phyloP scores from a whole-genome alignment of 2,113 vertebrate species.

The Psephotus haematonotus region DNA sequence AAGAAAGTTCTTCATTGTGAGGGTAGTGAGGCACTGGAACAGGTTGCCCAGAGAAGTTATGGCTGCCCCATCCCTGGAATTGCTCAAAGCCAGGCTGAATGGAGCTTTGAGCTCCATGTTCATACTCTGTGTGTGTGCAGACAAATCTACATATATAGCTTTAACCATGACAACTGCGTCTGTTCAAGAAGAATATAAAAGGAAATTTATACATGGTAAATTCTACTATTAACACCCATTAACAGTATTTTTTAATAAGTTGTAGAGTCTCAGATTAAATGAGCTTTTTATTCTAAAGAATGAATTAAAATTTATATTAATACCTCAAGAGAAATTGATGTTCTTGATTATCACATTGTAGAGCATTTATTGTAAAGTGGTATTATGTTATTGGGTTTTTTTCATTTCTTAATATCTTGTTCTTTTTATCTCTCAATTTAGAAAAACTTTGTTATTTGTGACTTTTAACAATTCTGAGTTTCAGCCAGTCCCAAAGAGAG shows the following conservation, averaged over 20 bases:
- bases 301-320: neutral
- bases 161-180: neutral
- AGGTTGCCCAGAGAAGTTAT: neutral
- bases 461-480: neutral
- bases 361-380: rapidly evolving
- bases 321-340: neutral
- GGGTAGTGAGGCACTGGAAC: neutral
- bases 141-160: neutral
- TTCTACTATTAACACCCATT: neutral
- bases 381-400: rapidly evolving
- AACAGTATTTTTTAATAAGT: neutral
- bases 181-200: neutral
- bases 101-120: neutral
- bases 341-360: neutral
- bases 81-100: neutral
- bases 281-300: neutral
- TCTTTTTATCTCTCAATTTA: neutral
- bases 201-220: neutral
- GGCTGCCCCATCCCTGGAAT: neutral
- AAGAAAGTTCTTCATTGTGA: neutral
- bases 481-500: neutral
- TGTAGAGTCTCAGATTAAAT: neutral
- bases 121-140: no score
- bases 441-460: neutral
- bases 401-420: neutral